A percentile compares a stretch with the other conserved stretches of the same genome.
These are phyloP conservation scores for Thereva nobilitata DNA, from an alignment of 2,888 invertebrate species.

Conservation along the genomic window DNA sequence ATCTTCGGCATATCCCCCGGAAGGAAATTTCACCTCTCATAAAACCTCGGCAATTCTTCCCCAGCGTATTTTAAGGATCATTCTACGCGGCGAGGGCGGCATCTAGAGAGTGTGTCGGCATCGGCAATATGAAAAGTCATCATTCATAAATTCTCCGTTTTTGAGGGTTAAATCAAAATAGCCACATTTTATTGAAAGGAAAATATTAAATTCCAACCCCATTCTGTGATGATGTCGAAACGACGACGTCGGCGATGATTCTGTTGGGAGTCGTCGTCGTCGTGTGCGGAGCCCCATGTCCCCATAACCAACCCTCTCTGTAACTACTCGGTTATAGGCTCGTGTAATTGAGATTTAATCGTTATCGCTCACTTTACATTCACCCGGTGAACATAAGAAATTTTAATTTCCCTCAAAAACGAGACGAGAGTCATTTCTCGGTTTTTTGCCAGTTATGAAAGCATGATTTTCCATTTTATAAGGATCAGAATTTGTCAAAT, in stretches of 20 bases:
- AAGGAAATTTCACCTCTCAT: no score
- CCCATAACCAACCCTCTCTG: neutral
- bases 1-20: no score
- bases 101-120: no score
- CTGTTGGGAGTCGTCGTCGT: no score
- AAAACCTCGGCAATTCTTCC: no score
- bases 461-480: conserved; percentile 7
- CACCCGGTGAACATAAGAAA: conserved; percentile 9
- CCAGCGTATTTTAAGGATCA: no score
- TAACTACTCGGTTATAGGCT: no score
- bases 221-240: no score
- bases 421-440: neutral
- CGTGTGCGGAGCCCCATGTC: no score
- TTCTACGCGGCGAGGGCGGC: no score
- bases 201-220: conserved; percentile 8
- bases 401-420: conserved; percentile 9
- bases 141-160: neutral
- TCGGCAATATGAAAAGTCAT: conserved; percentile 7
- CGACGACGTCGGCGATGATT: no score
- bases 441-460: neutral
- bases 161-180: conserved; percentile 9
- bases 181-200: conserved; percentile 12
- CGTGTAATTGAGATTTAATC: conserved; percentile 10
- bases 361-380: conserved; percentile 11
- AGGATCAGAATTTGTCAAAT: conserved; percentile 8